Conservation (phyloP, 2,888 invertebrate genomes). For the Xestia sexstrigata region DNA sequence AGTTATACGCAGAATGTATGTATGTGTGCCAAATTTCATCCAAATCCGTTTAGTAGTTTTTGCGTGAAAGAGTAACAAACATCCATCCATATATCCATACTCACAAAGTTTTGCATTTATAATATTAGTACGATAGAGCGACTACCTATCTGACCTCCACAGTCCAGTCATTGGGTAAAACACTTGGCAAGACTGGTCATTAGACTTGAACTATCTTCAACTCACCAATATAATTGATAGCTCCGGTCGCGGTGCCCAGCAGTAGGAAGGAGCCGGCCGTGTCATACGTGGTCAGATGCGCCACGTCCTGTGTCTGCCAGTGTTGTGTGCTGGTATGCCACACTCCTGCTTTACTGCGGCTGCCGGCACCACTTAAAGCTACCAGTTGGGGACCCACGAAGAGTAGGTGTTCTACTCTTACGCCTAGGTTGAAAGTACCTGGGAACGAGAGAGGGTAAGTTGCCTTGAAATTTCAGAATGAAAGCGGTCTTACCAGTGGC, state of each 20-base stretch:
- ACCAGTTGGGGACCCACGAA: slow-evolving; percentile 99
- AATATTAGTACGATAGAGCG: too few species aligned
- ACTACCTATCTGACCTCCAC: too few species aligned
- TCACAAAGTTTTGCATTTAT: too few species aligned
- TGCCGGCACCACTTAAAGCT: slow-evolving; percentile 94
- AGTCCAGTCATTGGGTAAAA: too few species aligned
- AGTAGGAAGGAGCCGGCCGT: slow-evolving; percentile 98
- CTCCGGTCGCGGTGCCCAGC: slow-evolving; percentile 98
- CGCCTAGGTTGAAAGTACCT: slow-evolving; percentile 97
- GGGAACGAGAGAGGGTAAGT: slow-evolving; percentile 8
- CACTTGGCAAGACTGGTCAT: too few species aligned
- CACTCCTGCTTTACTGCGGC: slow-evolving; percentile 96
- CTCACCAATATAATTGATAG: slow-evolving; percentile 98
- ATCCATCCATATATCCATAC: too few species aligned
- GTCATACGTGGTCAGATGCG: slow-evolving; percentile 98
- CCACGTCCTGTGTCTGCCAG: slow-evolving; percentile 99
- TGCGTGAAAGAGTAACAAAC: too few species aligned
- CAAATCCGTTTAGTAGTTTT: too few species aligned
- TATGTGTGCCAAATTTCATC: too few species aligned
- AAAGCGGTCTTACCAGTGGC: neutral
- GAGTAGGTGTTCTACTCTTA: slow-evolving; percentile 98
- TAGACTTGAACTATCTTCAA: neutral
- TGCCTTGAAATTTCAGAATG: neutral
- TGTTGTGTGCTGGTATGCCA: slow-evolving; percentile 99
- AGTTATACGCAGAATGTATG: too few species aligned